Conservation (phyloP, 2,888 invertebrate genomes). For the Drosophila vallismaia region DNA sequence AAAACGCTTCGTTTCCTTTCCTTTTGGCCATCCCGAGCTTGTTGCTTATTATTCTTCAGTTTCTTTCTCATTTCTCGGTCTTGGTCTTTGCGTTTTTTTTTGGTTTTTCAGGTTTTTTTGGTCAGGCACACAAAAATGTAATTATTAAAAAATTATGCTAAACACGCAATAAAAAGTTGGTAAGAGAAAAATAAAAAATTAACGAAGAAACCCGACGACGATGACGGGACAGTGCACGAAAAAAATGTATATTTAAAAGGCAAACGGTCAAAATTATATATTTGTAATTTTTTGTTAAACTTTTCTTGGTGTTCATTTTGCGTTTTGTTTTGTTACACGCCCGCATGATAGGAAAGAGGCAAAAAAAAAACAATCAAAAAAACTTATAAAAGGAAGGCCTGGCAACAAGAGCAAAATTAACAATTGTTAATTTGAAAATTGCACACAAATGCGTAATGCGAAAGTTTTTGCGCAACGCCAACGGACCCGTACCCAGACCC, state of each 20-base stretch:
- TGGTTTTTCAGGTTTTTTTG: conserved; percentile 39
- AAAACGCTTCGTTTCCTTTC: conserved; percentile 38
- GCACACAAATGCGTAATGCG: conserved; percentile 80
- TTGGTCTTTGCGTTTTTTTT: conserved; percentile 11
- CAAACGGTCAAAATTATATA: conserved; percentile 68
- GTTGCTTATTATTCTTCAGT: conserved; percentile 63
- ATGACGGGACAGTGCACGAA: conserved; percentile 25
- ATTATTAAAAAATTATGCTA: conserved; percentile 80
- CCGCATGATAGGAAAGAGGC: conserved; percentile 48
- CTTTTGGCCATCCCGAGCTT: conserved; percentile 23
- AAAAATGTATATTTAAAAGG: conserved; percentile 73
- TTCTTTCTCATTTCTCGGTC: conserved; percentile 29
- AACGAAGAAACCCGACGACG: conserved; percentile 60
- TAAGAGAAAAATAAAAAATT: conserved; percentile 74
- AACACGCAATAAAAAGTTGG: conserved; percentile 78
- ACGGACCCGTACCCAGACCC: conserved; percentile 13
- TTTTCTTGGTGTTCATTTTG: conserved; percentile 41
- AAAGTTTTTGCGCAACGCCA: conserved; percentile 69
- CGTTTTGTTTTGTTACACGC: conserved; percentile 47
- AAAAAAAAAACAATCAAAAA: conserved; percentile 25
- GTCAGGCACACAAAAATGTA: conserved; percentile 77
- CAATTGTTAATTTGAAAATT: conserved; percentile 81
- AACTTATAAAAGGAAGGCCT: conserved; percentile 28
- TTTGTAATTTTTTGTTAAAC: conserved; percentile 41
- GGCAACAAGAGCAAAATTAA: conserved; percentile 67